Conservation (phyloP, 2,888 invertebrate species). For the Diadegma fenestrale region DNA sequence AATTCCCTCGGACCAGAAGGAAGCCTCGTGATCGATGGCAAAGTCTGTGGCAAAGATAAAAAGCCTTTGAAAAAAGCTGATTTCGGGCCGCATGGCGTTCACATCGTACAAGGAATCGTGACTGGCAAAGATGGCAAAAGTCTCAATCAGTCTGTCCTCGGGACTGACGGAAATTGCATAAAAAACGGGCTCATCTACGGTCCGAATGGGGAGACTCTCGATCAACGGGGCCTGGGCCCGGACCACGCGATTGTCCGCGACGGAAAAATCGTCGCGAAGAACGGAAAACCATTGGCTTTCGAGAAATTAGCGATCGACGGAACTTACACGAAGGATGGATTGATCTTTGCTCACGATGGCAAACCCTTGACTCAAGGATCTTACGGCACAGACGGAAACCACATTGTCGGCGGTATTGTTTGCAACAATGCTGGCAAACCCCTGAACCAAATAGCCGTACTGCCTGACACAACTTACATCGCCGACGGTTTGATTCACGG, state of each 20-base stretch:
- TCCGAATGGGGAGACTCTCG: conserved; percentile 74
- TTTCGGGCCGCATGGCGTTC: conserved; percentile 80
- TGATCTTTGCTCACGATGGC: conserved; percentile 77
- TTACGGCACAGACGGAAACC: conserved; percentile 79
- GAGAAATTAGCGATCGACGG: conserved; percentile 78
- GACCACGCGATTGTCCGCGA: conserved; percentile 79
- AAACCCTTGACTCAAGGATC: conserved; percentile 81
- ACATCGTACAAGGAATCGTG: conserved; percentile 78
- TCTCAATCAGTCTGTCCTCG: conserved; percentile 73
- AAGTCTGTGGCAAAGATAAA: conserved; percentile 78
- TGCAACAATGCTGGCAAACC: conserved; percentile 81
- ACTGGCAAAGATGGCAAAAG: conserved; percentile 80
- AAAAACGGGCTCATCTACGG: conserved; percentile 79
- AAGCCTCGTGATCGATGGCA: conserved; percentile 78
- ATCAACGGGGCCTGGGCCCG: conserved; percentile 77
- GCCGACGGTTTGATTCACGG: conserved; percentile 80
- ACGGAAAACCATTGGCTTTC: conserved; percentile 79
- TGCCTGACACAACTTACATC: conserved; percentile 81
- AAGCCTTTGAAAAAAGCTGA: conserved; percentile 80
- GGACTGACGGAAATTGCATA: conserved; percentile 73
- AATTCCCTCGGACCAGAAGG: conserved; percentile 78
- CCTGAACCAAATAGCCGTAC: conserved; percentile 76
- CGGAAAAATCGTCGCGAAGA: conserved; percentile 79
- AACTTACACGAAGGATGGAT: conserved; percentile 80
- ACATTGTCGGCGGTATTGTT: conserved; percentile 81